Evolutionary conservation across 2,888 invertebrate species (phyloP), one percentile per base, ranked within the genome.

Genomic region (Metalampra italica): DNA sequence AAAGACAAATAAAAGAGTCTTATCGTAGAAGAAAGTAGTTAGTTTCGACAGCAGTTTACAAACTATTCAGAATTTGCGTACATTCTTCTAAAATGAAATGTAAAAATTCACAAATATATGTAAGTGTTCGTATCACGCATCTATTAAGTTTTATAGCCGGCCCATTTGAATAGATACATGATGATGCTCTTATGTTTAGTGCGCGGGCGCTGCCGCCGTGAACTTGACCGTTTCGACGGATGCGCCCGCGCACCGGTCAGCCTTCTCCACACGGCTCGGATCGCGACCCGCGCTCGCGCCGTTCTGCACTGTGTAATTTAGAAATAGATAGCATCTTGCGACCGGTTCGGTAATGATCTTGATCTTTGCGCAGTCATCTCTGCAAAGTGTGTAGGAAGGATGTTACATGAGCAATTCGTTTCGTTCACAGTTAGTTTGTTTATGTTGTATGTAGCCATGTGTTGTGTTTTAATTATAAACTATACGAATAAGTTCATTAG

Each of bases 141-240:
- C 49, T 47, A 51, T 43, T 50, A 32, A 45, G 50, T 53, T 51
- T 48, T 40, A 29, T 34, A 43, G 34, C 34, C 8, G 15, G 34
- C 15, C n/a, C 13, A 34, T 43, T 34, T 41, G 34, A 32, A 13
- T n/a, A n/a, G n/a, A n/a, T 46, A 11, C 9, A 42, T 22, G 22
- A 22, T 32, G 43, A 29, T 58, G 49, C 54, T 56, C 45, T 39
- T 13, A 13, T 39, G 13, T 14, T 5, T 39, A 53, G 47, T 45
- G 56, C 47, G 45, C 54, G 56, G 46, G 62, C 68, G 22, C 22
- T 5, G 22, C 22, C 22, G 66, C 82, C 83, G 68, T 86, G 86
- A 86, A 82, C 86, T 86, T 86, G 86, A 84, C 86, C 85, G 82
- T 64, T 69, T 63, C 64, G 55, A 60, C 68, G 73, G 82, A 82